These are phyloP conservation scores for Lepisosteus oculatus DNA, from an alignment of 2,113 vertebrate species.

Conservation along the genomic window DNA sequence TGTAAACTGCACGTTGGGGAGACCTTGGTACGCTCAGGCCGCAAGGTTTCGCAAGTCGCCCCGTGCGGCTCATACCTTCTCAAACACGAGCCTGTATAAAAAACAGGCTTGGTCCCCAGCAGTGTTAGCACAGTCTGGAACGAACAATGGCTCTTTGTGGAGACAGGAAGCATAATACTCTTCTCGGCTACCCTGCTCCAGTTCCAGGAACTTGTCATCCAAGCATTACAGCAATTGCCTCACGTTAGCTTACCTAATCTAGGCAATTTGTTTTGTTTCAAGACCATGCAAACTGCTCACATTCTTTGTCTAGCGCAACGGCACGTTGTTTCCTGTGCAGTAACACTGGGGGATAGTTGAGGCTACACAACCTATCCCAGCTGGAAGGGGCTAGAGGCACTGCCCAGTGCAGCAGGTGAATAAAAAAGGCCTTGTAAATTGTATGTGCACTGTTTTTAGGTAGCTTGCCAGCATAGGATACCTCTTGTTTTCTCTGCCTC, in stretches of 20 bases:
- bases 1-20: no score
- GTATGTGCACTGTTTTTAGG: no score
- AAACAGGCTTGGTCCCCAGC: not conserved
- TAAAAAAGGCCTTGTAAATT: no score
- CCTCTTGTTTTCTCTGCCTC: no score
- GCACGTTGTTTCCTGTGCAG: not conserved
- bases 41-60: no score
- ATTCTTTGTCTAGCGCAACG: slow-evolving; percentile 8
- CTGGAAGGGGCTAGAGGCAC: not conserved
- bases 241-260: slow-evolving; percentile 23
- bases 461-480: no score
- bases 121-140: not conserved
- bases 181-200: not conserved
- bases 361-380: not conserved
- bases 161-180: not conserved
- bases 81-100: not conserved
- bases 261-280: slow-evolving; percentile 14
- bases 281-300: slow-evolving; percentile 10
- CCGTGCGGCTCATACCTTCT: not conserved
- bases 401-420: not conserved
- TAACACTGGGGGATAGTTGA: not conserved
- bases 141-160: slow-evolving; percentile 26
- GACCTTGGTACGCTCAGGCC: no score
- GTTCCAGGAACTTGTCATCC: slow-evolving; percentile 9
- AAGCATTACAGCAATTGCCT: slow-evolving; percentile 23